Evolutionary conservation across 1,140 invertebrate species (phyloP).

Genomic region (Calliphora vicina): DNA sequence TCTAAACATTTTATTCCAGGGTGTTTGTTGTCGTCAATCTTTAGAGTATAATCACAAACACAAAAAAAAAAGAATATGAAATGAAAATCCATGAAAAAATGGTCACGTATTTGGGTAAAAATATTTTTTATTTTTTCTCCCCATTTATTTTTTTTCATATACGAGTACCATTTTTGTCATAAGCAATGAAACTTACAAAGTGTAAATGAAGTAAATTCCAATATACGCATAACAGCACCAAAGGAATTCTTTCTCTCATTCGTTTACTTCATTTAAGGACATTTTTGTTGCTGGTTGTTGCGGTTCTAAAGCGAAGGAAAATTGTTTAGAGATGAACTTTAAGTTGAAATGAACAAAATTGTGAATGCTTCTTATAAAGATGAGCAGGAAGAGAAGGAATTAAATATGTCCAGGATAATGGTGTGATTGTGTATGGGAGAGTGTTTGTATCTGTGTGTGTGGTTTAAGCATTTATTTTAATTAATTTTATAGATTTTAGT

Average conservation of each 20-base stretch:
- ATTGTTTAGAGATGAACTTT: neutral
- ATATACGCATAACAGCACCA: conserved; percentile 15
- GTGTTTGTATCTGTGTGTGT: neutral
- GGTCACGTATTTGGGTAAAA: conserved; percentile 9
- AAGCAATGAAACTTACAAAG: conserved; percentile 16
- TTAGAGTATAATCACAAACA: neutral
- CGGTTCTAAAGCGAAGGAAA: neutral
- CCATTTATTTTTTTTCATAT: too few species aligned
- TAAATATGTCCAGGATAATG: neutral
- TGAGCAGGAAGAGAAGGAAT: neutral
- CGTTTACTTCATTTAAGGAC: neutral
- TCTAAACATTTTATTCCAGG: neutral
- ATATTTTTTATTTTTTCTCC: neutral
- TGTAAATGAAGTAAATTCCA: conserved; percentile 16
- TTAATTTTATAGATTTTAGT: neutral
- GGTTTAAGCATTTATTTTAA: neutral
- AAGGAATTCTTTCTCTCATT: neutral
- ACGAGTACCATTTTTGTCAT: neutral
- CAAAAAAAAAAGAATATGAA: neutral
- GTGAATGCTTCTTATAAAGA: neutral
- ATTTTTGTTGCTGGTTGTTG: neutral
- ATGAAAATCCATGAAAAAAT: neutral
- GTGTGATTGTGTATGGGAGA: too few species aligned
- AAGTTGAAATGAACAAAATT: neutral
- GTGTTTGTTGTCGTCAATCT: neutral